These are phyloP conservation scores for Empis stercorea DNA, from an alignment of 2,888 invertebrate genomes.

Conservation along the genomic window DNA sequence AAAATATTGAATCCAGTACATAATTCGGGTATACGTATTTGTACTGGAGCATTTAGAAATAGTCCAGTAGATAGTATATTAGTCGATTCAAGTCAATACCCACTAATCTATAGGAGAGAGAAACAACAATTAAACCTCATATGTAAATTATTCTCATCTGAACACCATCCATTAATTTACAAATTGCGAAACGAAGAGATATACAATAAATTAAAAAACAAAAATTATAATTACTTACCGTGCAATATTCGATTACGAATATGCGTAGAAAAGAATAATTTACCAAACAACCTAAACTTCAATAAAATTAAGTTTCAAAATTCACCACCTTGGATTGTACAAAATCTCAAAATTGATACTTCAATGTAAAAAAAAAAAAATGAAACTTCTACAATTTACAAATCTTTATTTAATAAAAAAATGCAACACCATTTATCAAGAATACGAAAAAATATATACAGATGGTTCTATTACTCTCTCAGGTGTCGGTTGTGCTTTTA, in stretches of 20 bases:
- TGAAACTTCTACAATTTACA: neutral
- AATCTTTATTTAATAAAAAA: neutral
- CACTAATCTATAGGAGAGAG: neutral
- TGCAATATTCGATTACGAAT: too few species aligned
- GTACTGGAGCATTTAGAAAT: too few species aligned
- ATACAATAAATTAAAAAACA: too few species aligned
- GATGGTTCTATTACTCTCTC: slow-evolving; percentile 1
- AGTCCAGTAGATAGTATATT: too few species aligned
- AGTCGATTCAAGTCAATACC: too few species aligned
- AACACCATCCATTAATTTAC: too few species aligned
- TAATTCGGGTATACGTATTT: too few species aligned
- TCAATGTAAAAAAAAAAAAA: neutral
- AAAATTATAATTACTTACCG: too few species aligned
- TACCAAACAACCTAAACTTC: neutral
- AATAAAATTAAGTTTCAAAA: neutral
- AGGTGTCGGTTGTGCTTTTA: slow-evolving; percentile 3
- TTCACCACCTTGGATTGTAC: neutral
- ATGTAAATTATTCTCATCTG: too few species aligned
- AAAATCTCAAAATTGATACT: neutral
- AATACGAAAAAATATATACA: neutral
- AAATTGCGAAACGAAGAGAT: too few species aligned
- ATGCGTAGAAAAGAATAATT: neutral
- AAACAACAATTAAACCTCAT: too few species aligned
- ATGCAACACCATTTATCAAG: neutral
- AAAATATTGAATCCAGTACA: too few species aligned